Evolutionary conservation across 2,113 vertebrate genomes (phyloP).

Genomic region (Macaca mulatta): DNA sequence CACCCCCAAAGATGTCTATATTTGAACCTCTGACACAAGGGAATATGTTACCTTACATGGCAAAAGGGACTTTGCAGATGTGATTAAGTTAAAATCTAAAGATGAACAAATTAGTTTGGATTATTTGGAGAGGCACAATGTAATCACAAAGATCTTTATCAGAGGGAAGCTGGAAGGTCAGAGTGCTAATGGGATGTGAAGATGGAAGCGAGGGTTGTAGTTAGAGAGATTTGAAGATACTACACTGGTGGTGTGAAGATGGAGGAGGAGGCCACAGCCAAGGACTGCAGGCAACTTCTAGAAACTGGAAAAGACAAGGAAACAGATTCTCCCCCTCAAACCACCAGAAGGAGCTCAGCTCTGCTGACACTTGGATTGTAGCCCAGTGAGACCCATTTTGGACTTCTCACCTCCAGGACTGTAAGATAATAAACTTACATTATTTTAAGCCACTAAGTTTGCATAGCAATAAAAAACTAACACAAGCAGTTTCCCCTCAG

Average conservation of each 20-base stretch:
- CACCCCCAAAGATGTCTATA: not conserved
- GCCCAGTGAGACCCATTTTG: not conserved
- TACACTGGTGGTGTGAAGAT: not conserved
- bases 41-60: not conserved
- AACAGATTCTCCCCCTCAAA: not conserved
- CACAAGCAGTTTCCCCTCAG: not conserved
- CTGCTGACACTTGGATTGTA: not conserved
- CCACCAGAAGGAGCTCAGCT: not conserved
- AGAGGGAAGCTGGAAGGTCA: not conserved
- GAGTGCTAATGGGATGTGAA: not conserved
- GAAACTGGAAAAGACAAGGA: not conserved
- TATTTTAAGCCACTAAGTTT: not conserved
- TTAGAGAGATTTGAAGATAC: not conserved
- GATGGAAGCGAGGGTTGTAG: not conserved
- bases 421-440: not conserved
- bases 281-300: not conserved
- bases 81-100: not conserved
- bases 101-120: not conserved
- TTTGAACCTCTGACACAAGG: not conserved
- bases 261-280: not conserved
- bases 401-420: not conserved
- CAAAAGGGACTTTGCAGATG: not conserved
- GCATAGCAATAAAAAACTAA: not conserved
- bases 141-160: not conserved
- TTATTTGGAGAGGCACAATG: not conserved